These are phyloP conservation scores for Phaenicophaeus curvirostris DNA, from an alignment of 2,797 vertebrate species.

Conservation along the genomic window DNA sequence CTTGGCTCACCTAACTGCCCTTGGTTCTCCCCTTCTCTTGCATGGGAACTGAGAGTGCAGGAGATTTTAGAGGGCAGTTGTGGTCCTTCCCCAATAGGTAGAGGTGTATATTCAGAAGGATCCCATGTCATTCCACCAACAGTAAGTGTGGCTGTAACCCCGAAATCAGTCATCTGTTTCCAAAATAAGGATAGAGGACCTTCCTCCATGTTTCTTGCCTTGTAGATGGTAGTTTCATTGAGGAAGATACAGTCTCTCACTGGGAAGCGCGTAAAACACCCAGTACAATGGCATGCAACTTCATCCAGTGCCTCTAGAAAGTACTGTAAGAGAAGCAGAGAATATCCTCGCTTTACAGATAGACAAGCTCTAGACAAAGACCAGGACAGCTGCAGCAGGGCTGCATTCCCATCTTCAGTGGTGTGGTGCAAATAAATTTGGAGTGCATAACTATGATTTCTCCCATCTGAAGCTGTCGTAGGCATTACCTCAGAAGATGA, in stretches of 20 bases:
- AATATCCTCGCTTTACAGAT: not conserved
- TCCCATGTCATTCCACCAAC: not conserved
- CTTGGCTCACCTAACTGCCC: not conserved
- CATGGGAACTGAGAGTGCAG: fast-evolving
- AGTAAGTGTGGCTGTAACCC: not conserved
- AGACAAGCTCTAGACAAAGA: not conserved
- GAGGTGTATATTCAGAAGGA: not conserved
- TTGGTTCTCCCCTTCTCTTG: not conserved
- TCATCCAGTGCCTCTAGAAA: constrained; percentile 23
- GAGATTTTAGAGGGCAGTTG: not conserved
- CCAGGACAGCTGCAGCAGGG: not conserved
- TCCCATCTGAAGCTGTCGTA: constrained; percentile 12
- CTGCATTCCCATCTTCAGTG: not conserved
- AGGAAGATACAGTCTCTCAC: not conserved
- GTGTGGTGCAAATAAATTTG: not conserved
- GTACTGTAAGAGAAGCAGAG: constrained; percentile 52
- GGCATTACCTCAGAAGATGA: constrained; percentile 36
- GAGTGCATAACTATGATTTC: not conserved
- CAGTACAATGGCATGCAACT: not conserved
- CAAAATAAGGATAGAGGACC: not conserved
- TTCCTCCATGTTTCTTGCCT: not conserved
- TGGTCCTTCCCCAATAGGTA: not conserved
- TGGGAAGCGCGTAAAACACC: not conserved
- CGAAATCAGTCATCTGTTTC: not conserved
- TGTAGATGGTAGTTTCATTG: not conserved